Evolutionary conservation across 2,797 vertebrate genomes (phyloP), one percentile per base, ranked within the genome.

Genomic region (Tolypeutes matacus): DNA sequence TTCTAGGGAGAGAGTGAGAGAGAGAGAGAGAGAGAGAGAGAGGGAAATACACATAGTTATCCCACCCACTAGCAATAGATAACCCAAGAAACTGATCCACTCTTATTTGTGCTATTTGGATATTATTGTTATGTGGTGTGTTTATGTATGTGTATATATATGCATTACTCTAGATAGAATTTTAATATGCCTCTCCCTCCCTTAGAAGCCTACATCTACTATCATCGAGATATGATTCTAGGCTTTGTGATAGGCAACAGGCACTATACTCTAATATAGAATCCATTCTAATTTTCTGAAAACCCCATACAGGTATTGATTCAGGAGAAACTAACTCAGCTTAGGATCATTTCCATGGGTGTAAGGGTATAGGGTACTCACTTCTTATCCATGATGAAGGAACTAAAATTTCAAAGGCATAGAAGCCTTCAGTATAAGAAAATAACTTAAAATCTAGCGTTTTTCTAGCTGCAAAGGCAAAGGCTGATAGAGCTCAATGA

Each of bases 291-390:
- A 56, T 42, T 73, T 90, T 90, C 56, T 36, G 31, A 80, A 93
- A 70, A 85, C 2, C 67, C 17, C 67, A 88, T 72, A 46, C 29
- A 91, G 9, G 25, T 91, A 91, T 76, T 80, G 58, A 88, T 91
- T 84, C 60, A 88, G 49, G 20, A 95, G 15, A 29, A 92, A 83
- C n/a, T 13, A 92, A 78, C 23, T 78, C 70, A 86, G 36, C 60
- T 21, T 75, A 21, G 42, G 51, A 9, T 29, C 13, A 29, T 36
- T 91, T 42, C 5, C 46, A 67, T 64, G 39, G 34, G 64, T 42
- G 11, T 75, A 88, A 88, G 7, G 2, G 7, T 73, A 39, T 64
- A 15, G 58, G 1, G 21, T 81, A 81, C 42, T 75, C 65, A 91
- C 27, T 85, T 93, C 25, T 53, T 88, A 34, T 49, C 62, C 25